Evolutionary conservation across 2,797 vertebrate genomes (phyloP), one percentile per base, ranked within the genome.

Genomic region (Spinibarbus caldwelli): DNA sequence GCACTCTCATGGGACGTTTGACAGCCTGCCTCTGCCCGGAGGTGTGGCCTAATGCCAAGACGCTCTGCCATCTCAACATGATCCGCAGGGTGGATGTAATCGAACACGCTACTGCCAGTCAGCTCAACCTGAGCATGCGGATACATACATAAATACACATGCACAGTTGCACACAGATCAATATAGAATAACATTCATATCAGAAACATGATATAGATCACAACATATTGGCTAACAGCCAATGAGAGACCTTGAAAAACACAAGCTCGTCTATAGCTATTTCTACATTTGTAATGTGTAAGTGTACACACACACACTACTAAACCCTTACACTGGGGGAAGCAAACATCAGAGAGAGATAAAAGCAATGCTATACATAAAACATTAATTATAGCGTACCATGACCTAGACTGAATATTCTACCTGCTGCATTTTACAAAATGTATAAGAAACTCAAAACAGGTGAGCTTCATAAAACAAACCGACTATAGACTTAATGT

Each of bases 11-110:
- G 95, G 0, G 85, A 91, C 0, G 88, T 91, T 81, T 92, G 94
- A 64, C 93, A 93, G 86, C 95, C 95, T 2, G 94, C 95, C 88
- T 95, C 95, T 0, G 95, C 93, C 87, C 94, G 91, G 54, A 94
- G 91, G 38, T 95, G 95, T 0, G 95, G 91, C 86, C 93, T 94
- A 90, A 97, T 95, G 15, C 97, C 97, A 85, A 98, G 94, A 54
- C 96, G 94, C 87, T 97, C 97, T 0, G 97, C 96, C 92, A 97
- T 97, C 91, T 98, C 97, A 0, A 96, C 95, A 83, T 98, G 97
- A 91, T 98, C 97, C 1, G 96, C 96, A 0, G 97, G 97, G 89
- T 98, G 97, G 92, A 98, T 96, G 92, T 98, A 98, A 92, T 97
- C 97, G 34, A 98, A 98, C 90, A 97, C 95, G 5, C 97, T 98